Evolutionary conservation across 2,888 invertebrate genomes (phyloP).

Genomic region (Nemoura dubitans): DNA sequence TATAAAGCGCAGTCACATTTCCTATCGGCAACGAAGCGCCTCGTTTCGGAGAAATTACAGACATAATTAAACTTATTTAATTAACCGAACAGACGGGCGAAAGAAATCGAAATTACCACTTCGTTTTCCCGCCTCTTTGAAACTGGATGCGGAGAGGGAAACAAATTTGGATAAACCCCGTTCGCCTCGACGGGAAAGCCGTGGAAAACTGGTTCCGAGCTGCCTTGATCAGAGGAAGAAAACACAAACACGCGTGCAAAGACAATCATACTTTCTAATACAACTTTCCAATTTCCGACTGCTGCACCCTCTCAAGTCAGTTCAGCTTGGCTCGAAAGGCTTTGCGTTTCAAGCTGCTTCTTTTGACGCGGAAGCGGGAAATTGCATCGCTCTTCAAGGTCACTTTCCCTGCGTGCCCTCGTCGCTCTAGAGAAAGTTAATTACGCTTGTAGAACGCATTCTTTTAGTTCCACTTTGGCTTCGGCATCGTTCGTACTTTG

Average conservation of each 20-base stretch:
- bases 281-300: neutral
- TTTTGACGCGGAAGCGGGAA: no score
- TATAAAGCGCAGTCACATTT: neutral
- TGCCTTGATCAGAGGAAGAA: neutral
- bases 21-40: neutral
- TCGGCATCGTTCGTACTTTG: no score
- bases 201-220: neutral
- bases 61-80: neutral
- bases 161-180: neutral
- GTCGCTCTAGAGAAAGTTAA: no score
- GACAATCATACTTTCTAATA: neutral
- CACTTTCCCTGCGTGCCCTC: no score
- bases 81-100: neutral
- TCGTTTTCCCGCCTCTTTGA: neutral
- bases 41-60: neutral
- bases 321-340: no score
- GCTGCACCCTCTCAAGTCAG: neutral
- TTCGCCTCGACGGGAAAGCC: neutral
- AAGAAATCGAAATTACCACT: neutral
- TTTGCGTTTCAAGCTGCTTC: no score
- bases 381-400: no score
- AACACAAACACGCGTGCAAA: neutral
- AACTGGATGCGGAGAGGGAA: neutral
- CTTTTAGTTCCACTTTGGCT: no score
- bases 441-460: no score